Evolutionary conservation across 2,888 invertebrate genomes (phyloP).

Genomic region (Phyllotreta cruciferae): DNA sequence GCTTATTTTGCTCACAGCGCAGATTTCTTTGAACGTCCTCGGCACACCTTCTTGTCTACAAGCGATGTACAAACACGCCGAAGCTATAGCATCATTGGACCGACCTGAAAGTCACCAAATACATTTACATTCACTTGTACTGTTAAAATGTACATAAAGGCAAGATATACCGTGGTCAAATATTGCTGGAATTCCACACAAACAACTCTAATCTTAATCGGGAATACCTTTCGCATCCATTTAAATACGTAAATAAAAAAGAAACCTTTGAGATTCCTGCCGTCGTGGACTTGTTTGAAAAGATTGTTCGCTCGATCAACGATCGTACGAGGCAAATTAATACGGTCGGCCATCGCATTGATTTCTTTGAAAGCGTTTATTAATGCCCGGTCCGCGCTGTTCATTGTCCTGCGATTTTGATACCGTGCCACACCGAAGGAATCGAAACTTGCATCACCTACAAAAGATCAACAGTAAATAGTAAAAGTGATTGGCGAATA

Average conservation of each 20-base stretch:
- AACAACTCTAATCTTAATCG: no score
- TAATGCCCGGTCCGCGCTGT: constrained; percentile 93
- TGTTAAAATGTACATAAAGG: no score
- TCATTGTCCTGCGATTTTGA: constrained; percentile 80
- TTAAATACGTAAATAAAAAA: no score
- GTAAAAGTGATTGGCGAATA: no score
- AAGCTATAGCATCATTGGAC: constrained; percentile 97
- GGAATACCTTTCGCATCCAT: no score
- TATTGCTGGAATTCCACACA: no score
- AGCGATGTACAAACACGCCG: constrained; percentile 98
- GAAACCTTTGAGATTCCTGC: constrained; percentile 88
- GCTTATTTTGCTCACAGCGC: constrained; percentile 97
- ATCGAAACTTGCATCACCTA: constrained; percentile 84
- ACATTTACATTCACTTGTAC: no score
- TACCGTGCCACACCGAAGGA: constrained; percentile 82
- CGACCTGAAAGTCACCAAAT: no score
- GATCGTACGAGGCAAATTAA: constrained; percentile 96
- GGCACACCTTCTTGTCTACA: constrained; percentile 99
- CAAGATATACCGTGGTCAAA: no score
- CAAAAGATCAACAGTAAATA: constrained; percentile 4
- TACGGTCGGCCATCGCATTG: constrained; percentile 96
- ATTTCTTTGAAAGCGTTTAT: constrained; percentile 98
- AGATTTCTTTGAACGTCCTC: constrained; percentile 98
- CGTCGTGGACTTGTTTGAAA: constrained; percentile 98
- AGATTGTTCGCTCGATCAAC: constrained; percentile 95